Base-by-base conservation (phyloP, 2,113 vertebrate species). In the Clupea harengus region DNA sequence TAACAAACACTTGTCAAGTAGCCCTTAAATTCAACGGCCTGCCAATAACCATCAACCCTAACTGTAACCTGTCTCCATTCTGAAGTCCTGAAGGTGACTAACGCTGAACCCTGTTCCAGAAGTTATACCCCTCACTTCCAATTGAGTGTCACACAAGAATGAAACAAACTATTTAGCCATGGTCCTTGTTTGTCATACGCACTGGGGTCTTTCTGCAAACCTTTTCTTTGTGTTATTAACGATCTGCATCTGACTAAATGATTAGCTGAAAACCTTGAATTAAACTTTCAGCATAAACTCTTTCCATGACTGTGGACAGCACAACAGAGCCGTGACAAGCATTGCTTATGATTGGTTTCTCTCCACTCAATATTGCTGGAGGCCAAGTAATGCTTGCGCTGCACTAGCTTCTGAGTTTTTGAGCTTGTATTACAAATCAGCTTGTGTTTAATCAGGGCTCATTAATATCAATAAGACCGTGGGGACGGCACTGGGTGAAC, bases 401-500 rank as follows among this genome's bases (percentile, higher is more conserved):
- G 72, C 72, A 39, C 25, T 44, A 44, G 72, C 13, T 5, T 78
- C 72, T 18, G 11, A 32, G 10, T 78, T 39, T 78, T 78, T 78
- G 28, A 78, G 28, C 72, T 78, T 39, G 57, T 81, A 75, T 82
- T 87, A 45, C 44, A 57, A 54, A 11, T 75, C 44, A 83, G 25
- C 28, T 32, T 3, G 72, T 78, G 72, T 78, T 78, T 78, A 78
- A 39, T 32, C 72, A 78, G 32, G 44, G 28, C 45, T 85, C n/a
- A 83, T 83, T 81, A 64, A 50, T 81, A 44, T 83, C 39, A 83
- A 78, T 88, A 83, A 67, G 72, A 11, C n/a, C 17, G 9, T 32
- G 64, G 84, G 54, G 50, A 50, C 4, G 72, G 32, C 25, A 25
- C 45, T 13, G 45, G 47, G 22, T 64, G 7, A 50, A 67, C 86